These are phyloP conservation scores for Paragorgia papillata DNA, from an alignment of 92 coral and sea anemone species.

Conservation along the genomic window DNA sequence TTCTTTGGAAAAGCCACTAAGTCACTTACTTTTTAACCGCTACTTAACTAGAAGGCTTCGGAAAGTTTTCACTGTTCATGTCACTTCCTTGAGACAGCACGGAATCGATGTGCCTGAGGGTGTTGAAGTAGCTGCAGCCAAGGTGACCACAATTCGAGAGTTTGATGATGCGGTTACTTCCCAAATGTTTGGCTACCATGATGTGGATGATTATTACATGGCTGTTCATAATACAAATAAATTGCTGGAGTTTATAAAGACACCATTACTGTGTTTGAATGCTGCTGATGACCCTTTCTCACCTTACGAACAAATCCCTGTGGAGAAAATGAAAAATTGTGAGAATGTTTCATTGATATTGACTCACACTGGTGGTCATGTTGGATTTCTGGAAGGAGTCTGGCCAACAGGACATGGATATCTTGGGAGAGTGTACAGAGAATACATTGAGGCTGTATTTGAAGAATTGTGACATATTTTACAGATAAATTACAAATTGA, in stretches of 20 bases:
- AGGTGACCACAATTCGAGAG: constrained; percentile 70
- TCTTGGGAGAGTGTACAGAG: constrained; percentile 68
- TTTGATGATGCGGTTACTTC: constrained; percentile 79
- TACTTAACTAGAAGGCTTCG: constrained; percentile 71
- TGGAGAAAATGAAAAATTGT: constrained; percentile 62
- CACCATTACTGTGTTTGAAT: constrained; percentile 76
- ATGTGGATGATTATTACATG: constrained; percentile 75
- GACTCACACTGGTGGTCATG: constrained; percentile 85
- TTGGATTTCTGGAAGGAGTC: constrained; percentile 83
- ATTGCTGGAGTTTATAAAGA: constrained; percentile 66
- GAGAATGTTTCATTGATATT: constrained; percentile 76
- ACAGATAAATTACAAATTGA: neutral
- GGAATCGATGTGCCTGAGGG: constrained; percentile 41
- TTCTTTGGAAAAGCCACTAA: constrained; percentile 75
- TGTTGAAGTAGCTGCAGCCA: constrained; percentile 48
- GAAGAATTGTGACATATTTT: constrained; percentile 41
- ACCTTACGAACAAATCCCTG: constrained; percentile 76
- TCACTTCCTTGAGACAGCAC: constrained; percentile 13
- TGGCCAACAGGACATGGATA: constrained; percentile 77
- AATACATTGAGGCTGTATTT: constrained; percentile 69
- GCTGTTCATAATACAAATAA: constrained; percentile 78
- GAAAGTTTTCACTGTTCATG: constrained; percentile 47
- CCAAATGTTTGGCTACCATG: constrained; percentile 85
- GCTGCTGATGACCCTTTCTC: constrained; percentile 96
- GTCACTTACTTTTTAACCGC: constrained; percentile 74